Conservation (phyloP, 2,797 vertebrate genomes). For the Alexandromys oeconomus region DNA sequence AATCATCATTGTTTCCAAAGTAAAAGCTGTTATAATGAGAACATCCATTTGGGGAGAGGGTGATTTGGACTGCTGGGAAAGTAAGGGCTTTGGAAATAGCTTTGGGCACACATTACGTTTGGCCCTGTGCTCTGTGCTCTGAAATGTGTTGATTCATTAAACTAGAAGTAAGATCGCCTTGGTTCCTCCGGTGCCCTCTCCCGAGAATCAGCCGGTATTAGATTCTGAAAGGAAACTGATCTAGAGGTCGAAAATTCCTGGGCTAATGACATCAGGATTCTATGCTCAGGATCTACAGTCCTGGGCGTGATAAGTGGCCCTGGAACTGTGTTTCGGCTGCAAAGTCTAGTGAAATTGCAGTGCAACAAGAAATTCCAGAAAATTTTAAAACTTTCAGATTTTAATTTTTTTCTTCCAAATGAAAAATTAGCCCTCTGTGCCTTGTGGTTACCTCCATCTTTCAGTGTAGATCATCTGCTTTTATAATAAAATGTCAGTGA, state of each 20-base stretch:
- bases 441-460: background rate
- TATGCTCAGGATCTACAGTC: background rate
- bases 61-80: background rate
- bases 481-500: background rate
- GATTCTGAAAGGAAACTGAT: background rate
- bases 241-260: background rate
- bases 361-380: background rate
- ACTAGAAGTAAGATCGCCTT: background rate
- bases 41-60: background rate
- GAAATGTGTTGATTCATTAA: background rate
- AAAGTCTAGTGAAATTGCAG: background rate
- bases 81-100: conserved; percentile 12
- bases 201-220: background rate
- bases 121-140: background rate
- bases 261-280: background rate
- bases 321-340: background rate
- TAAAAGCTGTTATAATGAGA: conserved; percentile 24
- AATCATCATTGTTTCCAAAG: conserved; percentile 57
- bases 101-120: background rate
- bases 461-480: background rate
- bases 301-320: background rate
- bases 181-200: background rate
- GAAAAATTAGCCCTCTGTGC: conserved; percentile 12
- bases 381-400: conserved; percentile 23
- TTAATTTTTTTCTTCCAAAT: conserved; percentile 16